Evolutionary conservation across 2,888 invertebrate species (phyloP), one percentile per base, ranked within the genome.

Genomic region (Strigamia transsilvanica): DNA sequence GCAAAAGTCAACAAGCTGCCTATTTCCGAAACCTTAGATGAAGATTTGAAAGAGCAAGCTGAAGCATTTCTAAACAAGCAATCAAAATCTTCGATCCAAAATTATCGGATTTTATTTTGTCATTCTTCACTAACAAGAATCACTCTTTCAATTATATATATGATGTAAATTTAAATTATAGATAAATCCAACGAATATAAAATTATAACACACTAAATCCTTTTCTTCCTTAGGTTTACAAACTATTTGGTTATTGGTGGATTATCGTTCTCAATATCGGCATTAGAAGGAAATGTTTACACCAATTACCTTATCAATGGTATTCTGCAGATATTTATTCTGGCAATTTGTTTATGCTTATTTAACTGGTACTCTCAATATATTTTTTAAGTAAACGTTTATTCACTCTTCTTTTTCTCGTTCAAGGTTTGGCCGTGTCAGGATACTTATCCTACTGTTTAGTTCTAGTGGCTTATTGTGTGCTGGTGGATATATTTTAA

Each of bases 401-500:
- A 4, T 41, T 56, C 9, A 56, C 38, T n/a, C 10, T 38, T 38
- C 0, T 38, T 38, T 38, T 38, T 38, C 38, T 4, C 6, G 6
- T 38, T 18, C 1, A 23, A 79, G 79, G 21, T 42, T 41, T 41
- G 79, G 79, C 4, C 38, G 79, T 15, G 79, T 79, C n/a, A 79
- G 18, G 38, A 79, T 79, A 2, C 12, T 79, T 6, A 41, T 41
- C 1, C 13, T 42, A 38, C 38, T 79, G 21, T 42, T 34, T n/a
- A 13, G 23, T 10, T 2, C 13, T 10, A 7, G 41, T 18, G 79
- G 79, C 18, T 38, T 79, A 18, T 38, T 41, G n/a, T 18, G 41
- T 41, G 15, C 12, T 79, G 12, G 41, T 38, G 79, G 79, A 79
- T 79, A 79, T 21, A 79, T 79, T 13, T 38, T 79, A 12, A 79